Base-by-base conservation (phyloP, 1,140 invertebrate genomes). In the Metopolophium dirhodum region DNA sequence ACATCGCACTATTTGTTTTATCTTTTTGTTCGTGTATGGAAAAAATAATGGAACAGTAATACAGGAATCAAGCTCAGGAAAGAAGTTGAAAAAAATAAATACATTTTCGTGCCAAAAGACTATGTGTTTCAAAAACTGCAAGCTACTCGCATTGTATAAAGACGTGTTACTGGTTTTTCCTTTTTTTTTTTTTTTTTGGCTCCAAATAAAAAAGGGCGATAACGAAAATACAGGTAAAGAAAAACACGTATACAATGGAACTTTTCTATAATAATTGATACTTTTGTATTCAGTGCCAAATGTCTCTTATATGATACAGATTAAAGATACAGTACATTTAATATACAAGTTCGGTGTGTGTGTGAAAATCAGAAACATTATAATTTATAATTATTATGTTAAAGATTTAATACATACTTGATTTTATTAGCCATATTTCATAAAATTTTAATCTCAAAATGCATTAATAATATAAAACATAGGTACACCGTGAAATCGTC, bases 11-110 rank as follows among this genome's bases (percentile, higher is more conserved):
- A 89, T 57, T 54, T 51, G 47, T 89, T 54, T 89, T 26, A 22
- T 89, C 26, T 89, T 37, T 57, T 89, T 89, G 23, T 37, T 18
- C 22, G 47, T 86, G 41, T 88, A 57, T 77, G n/a, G n/a, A 18
- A 57, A 57, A 54, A 57, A 89, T 89, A 89, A 89, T 89, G 88
- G 57, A 68, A 90, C 20, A 47, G 89, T 90, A 90, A 90, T 45
- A 68, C 3, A 47, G 26, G 37, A 90, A 90, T 90, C 89, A 68
- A 90, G 23, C 54, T 41, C 30, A 90, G 30, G 30, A 61, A 90
- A 68, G 30, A 68, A 49, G 37, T 68, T 20, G 26, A 45, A 89
- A 87, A 68, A 89, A 89, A 41, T 41, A 41, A 89, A 51, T 57
- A 20, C 35, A 54, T 89, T 89, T 57, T 89, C 18, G 89, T 61